Evolutionary conservation across 92 coral and sea anemone species (phyloP).

Genomic region (Epizoanthus illoricatus): DNA sequence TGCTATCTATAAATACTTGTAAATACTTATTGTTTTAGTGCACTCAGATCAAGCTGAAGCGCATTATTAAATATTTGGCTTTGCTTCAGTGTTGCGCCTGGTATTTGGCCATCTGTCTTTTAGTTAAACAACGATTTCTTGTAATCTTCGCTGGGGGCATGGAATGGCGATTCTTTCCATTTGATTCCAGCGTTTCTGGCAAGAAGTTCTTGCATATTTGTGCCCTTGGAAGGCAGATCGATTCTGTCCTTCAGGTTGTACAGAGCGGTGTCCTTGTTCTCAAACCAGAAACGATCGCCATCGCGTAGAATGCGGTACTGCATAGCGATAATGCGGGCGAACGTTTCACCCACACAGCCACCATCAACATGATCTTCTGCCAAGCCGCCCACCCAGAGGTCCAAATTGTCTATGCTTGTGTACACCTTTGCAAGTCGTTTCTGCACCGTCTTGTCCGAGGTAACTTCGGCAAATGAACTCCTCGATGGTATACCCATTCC

Average conservation of each 20-base stretch:
- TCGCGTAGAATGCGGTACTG: constrained; percentile 88
- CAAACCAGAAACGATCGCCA: constrained; percentile 98
- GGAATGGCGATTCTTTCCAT: constrained; percentile 80
- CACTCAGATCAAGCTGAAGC: too few species aligned
- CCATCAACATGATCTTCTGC: constrained; percentile 92
- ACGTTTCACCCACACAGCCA: constrained; percentile 97
- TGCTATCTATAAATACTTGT: too few species aligned
- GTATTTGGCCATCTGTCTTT: background rate
- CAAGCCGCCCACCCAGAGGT: constrained; percentile 92
- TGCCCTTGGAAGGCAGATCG: constrained; percentile 68
- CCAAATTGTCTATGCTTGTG: constrained; percentile 80
- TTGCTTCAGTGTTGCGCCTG: too few species aligned
- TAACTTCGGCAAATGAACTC: constrained; percentile 73
- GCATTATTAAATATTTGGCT: too few species aligned
- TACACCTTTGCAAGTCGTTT: constrained; percentile 69
- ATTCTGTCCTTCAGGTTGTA: constrained; percentile 78
- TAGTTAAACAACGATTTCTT: constrained; percentile 9
- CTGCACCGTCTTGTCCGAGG: constrained; percentile 65
- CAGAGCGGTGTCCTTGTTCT: constrained; percentile 74
- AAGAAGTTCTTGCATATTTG: constrained; percentile 74
- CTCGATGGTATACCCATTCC: constrained; percentile 77
- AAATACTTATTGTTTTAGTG: too few species aligned
- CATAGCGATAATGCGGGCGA: constrained; percentile 89
- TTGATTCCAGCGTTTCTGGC: constrained; percentile 81
- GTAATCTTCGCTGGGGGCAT: constrained; percentile 38